These are phyloP conservation scores for Gymnobelideus leadbeateri DNA, from an alignment of 2,113 vertebrate species.

Conservation along the genomic window DNA sequence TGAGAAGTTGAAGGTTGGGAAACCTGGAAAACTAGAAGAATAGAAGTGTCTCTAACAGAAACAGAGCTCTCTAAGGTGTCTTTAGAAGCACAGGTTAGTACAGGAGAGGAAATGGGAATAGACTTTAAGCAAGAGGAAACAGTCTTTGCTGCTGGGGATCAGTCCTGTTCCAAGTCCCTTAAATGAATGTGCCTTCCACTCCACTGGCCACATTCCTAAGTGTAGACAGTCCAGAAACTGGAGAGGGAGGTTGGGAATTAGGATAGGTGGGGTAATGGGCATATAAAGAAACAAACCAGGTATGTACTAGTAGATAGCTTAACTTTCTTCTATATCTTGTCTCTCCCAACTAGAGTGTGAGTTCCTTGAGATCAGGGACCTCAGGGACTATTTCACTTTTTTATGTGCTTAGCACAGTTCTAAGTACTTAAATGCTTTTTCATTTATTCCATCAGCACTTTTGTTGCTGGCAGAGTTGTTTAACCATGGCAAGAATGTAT, in stretches of 20 bases:
- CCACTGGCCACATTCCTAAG: neutral
- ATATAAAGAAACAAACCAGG: neutral
- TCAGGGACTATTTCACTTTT: neutral
- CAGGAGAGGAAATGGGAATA: slow-evolving; percentile 29
- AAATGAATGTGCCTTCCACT: neutral
- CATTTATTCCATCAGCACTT: neutral
- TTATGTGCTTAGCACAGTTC: neutral
- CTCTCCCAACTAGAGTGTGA: neutral
- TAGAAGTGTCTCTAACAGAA: neutral
- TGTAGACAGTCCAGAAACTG: neutral
- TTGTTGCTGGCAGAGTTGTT: neutral
- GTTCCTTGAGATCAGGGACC: neutral
- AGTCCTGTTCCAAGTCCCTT: neutral
- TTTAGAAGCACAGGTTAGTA: slow-evolving; percentile 6
- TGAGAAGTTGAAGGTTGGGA: neutral
- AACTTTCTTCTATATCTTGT: neutral
- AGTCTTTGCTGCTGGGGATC: neutral
- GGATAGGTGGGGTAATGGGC: neutral
- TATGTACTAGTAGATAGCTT: neutral
- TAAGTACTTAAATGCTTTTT: neutral
- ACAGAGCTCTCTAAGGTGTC: slow-evolving; percentile 61
- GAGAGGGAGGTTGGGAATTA: neutral
- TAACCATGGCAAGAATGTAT: no score
- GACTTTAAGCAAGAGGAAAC: slow-evolving; percentile 18
- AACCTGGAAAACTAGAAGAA: neutral